A percentile compares a stretch with the other conserved stretches of the same genome.
These are phyloP conservation scores for Cathartes aura DNA, from an alignment of 2,113 vertebrate species.

Conservation along the genomic window DNA sequence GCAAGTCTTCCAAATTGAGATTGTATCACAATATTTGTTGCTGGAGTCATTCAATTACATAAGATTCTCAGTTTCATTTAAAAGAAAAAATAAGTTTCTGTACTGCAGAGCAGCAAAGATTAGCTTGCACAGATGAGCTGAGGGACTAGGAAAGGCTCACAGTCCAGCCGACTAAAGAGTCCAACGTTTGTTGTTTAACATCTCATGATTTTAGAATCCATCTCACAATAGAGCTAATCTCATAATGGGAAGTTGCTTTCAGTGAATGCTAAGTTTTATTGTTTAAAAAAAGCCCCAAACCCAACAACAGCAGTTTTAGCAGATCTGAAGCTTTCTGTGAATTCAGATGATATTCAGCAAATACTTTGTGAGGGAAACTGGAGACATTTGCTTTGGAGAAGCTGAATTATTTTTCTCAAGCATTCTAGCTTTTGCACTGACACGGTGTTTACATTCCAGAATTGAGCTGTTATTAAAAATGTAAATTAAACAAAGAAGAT, in stretches of 20 bases:
- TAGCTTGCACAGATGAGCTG: background rate
- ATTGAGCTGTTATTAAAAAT: background rate
- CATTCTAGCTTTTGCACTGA: background rate
- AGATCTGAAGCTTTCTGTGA: background rate
- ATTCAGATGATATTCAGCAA: background rate
- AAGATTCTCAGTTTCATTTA: constrained; percentile 18
- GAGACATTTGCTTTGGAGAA: background rate
- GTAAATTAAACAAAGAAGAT: background rate
- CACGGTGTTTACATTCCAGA: background rate
- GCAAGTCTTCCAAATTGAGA: background rate
- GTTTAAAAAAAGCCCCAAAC: background rate
- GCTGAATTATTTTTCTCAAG: background rate
- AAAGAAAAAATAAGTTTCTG: background rate
- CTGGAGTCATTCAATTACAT: background rate
- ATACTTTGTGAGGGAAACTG: background rate
- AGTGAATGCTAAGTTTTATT: background rate
- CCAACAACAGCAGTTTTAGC: background rate
- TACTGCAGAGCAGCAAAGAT: background rate
- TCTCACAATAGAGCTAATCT: background rate
- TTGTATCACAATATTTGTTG: constrained; percentile 1
- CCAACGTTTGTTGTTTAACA: background rate
- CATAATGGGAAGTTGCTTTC: background rate
- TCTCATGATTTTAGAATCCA: background rate
- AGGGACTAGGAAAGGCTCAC: background rate
- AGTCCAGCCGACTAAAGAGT: background rate